Evolutionary conservation across 2,888 invertebrate species (phyloP), one percentile per base, ranked within the genome.

Genomic region (Cephus runcator): DNA sequence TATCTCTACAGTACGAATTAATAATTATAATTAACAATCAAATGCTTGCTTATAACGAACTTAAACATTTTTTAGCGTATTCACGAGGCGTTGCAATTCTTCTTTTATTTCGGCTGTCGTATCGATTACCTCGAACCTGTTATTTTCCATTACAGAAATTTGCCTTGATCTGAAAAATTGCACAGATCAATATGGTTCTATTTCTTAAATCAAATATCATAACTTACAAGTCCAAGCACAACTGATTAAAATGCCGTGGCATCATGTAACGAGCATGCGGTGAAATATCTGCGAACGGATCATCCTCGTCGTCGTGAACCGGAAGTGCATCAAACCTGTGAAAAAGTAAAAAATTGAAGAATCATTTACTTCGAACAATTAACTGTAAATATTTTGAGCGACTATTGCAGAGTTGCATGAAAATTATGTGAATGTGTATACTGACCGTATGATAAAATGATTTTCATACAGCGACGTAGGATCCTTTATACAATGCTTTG

Each of bases 361-460:
- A 56, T 23, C 2, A 1, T 56, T 56, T 56, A 9, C 23, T 56
- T 56, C 0, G 23, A 56, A 56, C 23, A 56, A 56, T 56, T 23
- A 56, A 56, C 23, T 23, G 56, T 9, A 56, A 56, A 23, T 56
- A 56, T 23, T 9, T 23, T 9, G 23, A 56, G 23, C 15, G 9
- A 56, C 40, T 23, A 23, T 56, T 23, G 1, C 0, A 75, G 12
- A 76, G 69, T 75, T 69, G 34, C 1, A 69, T 68, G 36, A 77
- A 79, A 12, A 69, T 76, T 31, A 75, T 31, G 12, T 75, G n/a
- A 68, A 69, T 30, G n/a, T n/a, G 3, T 77, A 34, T 31, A 73
- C 79, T 34, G 36, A 89, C 89, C 88, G 84, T 68, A 89, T 83
- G 68, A 90, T 83, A 79, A 88, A 89, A 82, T 90, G 87, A 77